A percentile compares a stretch with the other conserved stretches of the same genome.
Conservation (phyloP, 2,113 vertebrate species). For the Tympanuchus pallidicinctus region DNA sequence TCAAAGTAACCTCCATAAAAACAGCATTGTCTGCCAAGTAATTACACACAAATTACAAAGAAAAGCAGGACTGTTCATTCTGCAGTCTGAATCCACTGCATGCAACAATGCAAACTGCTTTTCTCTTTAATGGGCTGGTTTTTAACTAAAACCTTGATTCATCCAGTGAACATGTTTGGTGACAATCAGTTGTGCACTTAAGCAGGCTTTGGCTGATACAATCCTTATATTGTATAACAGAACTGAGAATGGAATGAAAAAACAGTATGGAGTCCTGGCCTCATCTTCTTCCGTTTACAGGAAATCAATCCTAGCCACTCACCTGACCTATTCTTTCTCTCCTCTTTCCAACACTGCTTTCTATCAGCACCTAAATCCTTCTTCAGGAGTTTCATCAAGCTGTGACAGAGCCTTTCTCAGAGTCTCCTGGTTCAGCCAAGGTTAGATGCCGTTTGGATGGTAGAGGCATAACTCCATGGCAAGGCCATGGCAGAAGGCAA, state of each 20-base stretch:
- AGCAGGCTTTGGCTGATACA: neutral
- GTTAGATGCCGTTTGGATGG: neutral
- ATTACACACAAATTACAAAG: neutral
- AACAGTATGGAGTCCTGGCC: neutral
- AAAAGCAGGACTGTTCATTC: neutral
- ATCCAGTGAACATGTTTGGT: neutral
- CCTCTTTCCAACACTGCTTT: neutral
- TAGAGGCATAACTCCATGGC: neutral
- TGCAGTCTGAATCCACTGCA: neutral
- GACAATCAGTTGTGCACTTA: neutral
- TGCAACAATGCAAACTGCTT: neutral
- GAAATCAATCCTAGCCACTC: neutral
- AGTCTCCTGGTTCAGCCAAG: neutral
- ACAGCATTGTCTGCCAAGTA: neutral
- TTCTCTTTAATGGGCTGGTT: neutral
- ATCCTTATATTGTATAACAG: neutral
- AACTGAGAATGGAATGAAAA: neutral
- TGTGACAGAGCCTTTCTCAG: neutral
- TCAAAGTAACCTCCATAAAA: neutral
- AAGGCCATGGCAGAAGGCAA: neutral
- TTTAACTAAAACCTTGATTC: neutral
- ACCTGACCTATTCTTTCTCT: neutral
- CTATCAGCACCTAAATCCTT: neutral
- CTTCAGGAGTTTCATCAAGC: neutral
- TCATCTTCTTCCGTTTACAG: neutral